phyloP scores from a whole-genome alignment of 2,888 invertebrate species.

The Drosophila kuntzei region DNA sequence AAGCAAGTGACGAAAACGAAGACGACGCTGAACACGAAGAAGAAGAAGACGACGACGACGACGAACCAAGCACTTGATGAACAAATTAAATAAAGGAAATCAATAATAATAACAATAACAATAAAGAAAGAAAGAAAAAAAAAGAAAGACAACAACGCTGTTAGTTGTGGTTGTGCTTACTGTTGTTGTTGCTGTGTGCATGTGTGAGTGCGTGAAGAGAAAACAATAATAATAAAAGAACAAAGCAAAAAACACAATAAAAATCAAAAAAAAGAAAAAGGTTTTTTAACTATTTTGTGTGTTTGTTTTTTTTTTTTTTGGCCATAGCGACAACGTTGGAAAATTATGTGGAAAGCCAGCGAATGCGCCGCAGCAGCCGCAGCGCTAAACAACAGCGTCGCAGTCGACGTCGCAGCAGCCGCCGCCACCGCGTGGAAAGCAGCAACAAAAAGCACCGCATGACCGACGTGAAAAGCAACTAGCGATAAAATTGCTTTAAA shows the following conservation, averaged over 20 bases:
- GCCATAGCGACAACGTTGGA: conserved; percentile 28
- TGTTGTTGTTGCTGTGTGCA: conserved; percentile 37
- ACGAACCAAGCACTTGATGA: conserved; percentile 39
- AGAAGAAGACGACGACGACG: conserved; percentile 19
- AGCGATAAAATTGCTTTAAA: conserved; percentile 45
- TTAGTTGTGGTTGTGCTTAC: conserved; percentile 24
- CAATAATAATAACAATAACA: conserved; percentile 72
- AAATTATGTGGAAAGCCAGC: conserved; percentile 52
- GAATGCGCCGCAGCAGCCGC: conserved; percentile 51
- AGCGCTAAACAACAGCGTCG: conserved; percentile 48
- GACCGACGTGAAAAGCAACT: conserved; percentile 43
- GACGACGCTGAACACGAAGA: conserved; percentile 10
- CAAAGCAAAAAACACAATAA: conserved; percentile 8
- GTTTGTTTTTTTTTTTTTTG: conserved; percentile 5
- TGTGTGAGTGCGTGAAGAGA: conserved; percentile 13
- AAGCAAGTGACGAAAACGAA: conserved; percentile 15
- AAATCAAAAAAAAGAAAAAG: conserved; percentile 20
- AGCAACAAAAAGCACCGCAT: conserved; percentile 54
- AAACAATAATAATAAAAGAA: conserved; percentile 11
- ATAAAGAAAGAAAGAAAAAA: conserved; percentile 31
- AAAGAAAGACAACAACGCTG: conserved; percentile 24
- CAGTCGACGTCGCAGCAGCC: conserved; percentile 59
- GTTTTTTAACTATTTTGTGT: too few species aligned
- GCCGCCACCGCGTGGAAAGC: conserved; percentile 64
- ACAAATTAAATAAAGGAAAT: conserved; percentile 52